Base-by-base conservation (phyloP, 2,113 vertebrate genomes). In the Abramis brama region DNA sequence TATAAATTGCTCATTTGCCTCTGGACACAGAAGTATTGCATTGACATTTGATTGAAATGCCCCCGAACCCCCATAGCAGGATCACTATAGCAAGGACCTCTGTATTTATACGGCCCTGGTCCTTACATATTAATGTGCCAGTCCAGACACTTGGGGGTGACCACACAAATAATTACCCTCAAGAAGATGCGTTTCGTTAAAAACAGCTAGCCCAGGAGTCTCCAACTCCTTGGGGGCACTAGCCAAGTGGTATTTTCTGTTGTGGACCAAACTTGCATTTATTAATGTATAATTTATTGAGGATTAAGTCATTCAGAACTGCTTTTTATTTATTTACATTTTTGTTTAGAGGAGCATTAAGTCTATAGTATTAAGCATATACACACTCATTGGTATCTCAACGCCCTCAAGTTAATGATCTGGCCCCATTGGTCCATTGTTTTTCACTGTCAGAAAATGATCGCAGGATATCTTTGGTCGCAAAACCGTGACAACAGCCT, bases 121-220 rank as follows among this genome's bases (percentile, higher is more conserved):
- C 71, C 68, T 71, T 71, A 23, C 33, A 82, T 85, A 83, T 77
- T 85, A 81, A 87, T 87, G 73, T 79, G 84, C 86, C 79, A 57
- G 55, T 9, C 55, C 55, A 83, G 70, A 64, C 73, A 85, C 79
- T 57, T 84, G 36, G 71, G 79, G 71, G 5, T 80, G 77, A 39
- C 73, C 74, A 52, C 68, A 82, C 57, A 36, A 59, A 85, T 79
- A 70, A 73, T 82, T 82, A 82, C 27, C 55, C 27, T 71, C 66
- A 70, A 36, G 30, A 70, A 70, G 17, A 21, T 19, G 3, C 33
- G 15, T 19, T 70, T 39, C 0, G 8, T 70, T 39, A 70, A 11
- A 36, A 39, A 70, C 66, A 70, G 66, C 64, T 68, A 68, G 27
- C 30, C 66, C 17, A 39, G 8, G 66, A 9, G 8, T 70, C 33